These are phyloP conservation scores for Silurus meridionalis DNA, from an alignment of 2,113 vertebrate species.

Conservation along the genomic window DNA sequence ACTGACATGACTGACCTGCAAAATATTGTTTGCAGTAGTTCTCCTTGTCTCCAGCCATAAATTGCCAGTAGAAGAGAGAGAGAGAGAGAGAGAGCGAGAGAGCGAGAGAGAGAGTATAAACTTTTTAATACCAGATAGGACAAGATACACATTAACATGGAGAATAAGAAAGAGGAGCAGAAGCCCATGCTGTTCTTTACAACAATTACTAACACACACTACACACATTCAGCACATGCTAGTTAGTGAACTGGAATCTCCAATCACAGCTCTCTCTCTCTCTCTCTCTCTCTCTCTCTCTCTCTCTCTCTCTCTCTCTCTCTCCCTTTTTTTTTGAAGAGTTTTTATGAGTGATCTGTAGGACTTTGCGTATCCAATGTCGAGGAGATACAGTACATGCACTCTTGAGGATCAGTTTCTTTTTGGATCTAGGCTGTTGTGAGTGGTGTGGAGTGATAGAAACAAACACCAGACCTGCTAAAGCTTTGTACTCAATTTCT, in stretches of 20 bases:
- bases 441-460: background rate
- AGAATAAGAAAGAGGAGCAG: background rate
- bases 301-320: too few relatives aligned
- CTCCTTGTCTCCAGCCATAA: too few relatives aligned
- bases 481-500: background rate
- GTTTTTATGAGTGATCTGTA: background rate
- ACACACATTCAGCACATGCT: background rate
- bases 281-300: too few relatives aligned
- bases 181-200: background rate
- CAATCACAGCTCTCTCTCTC: background rate
- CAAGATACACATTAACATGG: constrained; percentile 47
- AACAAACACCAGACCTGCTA: background rate
- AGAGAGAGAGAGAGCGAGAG: too few relatives aligned
- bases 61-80: too few relatives aligned
- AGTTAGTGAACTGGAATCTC: background rate
- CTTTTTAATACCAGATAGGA: constrained; percentile 27
- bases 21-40: too few relatives aligned
- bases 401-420: background rate
- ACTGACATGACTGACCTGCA: too few relatives aligned
- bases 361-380: background rate
- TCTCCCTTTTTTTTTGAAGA: background rate
- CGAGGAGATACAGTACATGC: background rate
- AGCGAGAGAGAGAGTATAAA: background rate
- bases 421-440: background rate
- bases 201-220: background rate